Conservation (phyloP, 2,797 vertebrate species). For the Zenarchopterus dispar region DNA sequence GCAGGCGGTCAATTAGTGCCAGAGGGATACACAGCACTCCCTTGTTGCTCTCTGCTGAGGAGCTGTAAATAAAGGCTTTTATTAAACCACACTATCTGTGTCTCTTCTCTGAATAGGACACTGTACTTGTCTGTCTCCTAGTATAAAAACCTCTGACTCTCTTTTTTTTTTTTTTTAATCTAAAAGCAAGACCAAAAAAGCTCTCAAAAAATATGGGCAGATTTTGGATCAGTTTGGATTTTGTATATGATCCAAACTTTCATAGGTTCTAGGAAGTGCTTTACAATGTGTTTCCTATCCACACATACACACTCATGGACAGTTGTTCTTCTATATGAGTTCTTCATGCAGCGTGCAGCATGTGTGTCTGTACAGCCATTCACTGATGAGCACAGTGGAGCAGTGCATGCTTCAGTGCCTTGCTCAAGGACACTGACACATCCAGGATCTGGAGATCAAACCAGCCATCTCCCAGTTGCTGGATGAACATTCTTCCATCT, state of each 20-base stretch:
- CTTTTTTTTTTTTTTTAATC: constrained; percentile 66
- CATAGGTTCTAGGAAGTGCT: background rate
- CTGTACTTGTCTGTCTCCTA: constrained; percentile 80
- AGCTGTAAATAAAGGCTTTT: constrained; percentile 86
- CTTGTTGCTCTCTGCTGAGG: constrained; percentile 77
- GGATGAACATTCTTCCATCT: no score
- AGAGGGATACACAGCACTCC: constrained; percentile 77
- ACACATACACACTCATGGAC: background rate
- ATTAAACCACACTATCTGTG: constrained; percentile 79
- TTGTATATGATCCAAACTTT: constrained; percentile 9
- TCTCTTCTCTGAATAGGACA: constrained; percentile 79
- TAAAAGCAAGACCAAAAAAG: constrained; percentile 66
- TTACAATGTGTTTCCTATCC: background rate
- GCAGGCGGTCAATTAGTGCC: constrained; percentile 82
- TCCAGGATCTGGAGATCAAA: background rate
- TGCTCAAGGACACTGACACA: background rate
- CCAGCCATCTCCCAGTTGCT: background rate
- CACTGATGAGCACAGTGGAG: background rate
- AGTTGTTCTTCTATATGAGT: background rate
- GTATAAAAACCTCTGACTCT: constrained; percentile 67
- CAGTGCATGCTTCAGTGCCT: background rate
- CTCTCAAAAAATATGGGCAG: constrained; percentile 11
- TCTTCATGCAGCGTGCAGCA: background rate
- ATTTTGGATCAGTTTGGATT: constrained; percentile 5
- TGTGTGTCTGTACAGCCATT: background rate